Conservation (phyloP, 2,888 invertebrate species). For the Eupithecia centaureata region DNA sequence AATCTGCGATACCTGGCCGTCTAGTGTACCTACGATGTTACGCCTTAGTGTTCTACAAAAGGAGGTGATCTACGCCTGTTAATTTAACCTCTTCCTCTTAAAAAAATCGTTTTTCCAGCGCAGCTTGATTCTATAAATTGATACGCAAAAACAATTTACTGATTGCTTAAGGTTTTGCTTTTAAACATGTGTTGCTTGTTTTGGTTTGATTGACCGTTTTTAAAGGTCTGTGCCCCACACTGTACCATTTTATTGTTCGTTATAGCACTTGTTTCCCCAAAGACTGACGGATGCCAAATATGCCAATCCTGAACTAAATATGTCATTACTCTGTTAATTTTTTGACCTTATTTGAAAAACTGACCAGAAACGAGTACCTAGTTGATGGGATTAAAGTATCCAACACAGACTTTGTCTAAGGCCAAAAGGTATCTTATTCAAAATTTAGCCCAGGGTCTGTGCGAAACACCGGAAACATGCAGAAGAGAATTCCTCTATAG, state of each 20-base stretch:
- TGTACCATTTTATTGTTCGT: not conserved
- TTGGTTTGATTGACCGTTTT: conserved; percentile 20
- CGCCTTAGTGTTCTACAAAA: conserved; percentile 64
- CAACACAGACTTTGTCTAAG: not conserved
- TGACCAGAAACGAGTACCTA: not conserved
- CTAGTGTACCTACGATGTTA: conserved; percentile 51
- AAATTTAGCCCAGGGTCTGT: not conserved
- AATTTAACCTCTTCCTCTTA: conserved; percentile 8
- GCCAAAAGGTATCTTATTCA: not conserved
- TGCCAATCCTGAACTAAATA: not conserved
- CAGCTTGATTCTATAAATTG: conserved; percentile 14
- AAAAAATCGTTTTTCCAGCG: conserved; percentile 7
- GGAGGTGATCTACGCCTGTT: conserved; percentile 54
- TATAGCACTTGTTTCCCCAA: not conserved
- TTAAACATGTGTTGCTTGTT: conserved; percentile 24
- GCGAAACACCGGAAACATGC: not conserved
- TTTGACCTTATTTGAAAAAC: not conserved
- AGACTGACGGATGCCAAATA: no score
- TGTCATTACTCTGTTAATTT: not conserved
- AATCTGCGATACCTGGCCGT: conserved; percentile 29
- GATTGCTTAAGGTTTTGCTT: not conserved
- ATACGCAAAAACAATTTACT: conserved; percentile 10
- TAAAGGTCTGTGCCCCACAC: not conserved
- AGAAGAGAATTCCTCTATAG: not conserved
- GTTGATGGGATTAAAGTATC: not conserved